Percentiles rank a stretch among this genome's conserved stretches.
These are phyloP conservation scores for Lepidurus couesii DNA, from an alignment of 1,140 invertebrate species.

Conservation along the genomic window DNA sequence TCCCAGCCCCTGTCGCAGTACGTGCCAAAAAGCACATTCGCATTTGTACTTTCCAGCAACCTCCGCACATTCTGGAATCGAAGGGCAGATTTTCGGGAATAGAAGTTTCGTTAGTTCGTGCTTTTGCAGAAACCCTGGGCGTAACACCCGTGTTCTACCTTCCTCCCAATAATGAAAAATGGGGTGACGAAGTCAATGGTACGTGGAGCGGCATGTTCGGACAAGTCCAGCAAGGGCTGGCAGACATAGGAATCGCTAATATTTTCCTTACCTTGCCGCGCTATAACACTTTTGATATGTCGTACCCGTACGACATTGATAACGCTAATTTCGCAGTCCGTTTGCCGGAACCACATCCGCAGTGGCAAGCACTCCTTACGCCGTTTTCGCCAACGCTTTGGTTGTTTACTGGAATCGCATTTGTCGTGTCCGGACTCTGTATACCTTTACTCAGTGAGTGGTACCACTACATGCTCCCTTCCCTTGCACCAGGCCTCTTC, in stretches of 20 bases:
- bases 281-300: background rate
- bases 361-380: background rate
- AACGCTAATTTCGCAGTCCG: background rate
- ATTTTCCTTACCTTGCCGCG: background rate
- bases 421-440: background rate
- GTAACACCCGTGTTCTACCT: background rate
- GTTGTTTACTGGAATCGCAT: background rate
- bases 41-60: background rate
- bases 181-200: background rate
- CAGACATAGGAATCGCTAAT: background rate
- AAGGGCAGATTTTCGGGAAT: background rate
- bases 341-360: background rate
- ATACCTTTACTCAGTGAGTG: background rate
- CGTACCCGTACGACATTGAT: background rate
- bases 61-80: background rate
- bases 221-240: background rate
- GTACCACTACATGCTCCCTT: background rate
- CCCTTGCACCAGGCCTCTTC: background rate
- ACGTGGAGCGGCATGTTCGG: background rate
- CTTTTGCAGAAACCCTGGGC: background rate
- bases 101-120: background rate
- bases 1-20: background rate
- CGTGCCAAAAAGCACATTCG: background rate
- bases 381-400: background rate
- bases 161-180: background rate